Evolutionary conservation across 1,140 invertebrate genomes (phyloP).

Genomic region (Drosophila leontia): DNA sequence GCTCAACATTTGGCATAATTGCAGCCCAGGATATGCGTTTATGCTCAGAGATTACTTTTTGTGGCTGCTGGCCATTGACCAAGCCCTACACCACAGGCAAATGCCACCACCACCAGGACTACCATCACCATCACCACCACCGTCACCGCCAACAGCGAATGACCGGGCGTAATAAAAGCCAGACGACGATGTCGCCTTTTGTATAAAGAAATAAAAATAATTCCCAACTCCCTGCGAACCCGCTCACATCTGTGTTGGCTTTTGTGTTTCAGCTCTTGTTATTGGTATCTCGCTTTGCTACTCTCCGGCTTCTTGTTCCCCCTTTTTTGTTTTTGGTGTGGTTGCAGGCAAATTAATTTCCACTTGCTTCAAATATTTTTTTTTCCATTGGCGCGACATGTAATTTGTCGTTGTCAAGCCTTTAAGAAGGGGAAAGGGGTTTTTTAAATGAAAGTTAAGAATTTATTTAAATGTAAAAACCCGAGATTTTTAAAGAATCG

Average conservation of each 20-base stretch:
- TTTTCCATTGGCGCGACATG: conserved; percentile 15
- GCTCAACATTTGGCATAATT: conserved; percentile 79
- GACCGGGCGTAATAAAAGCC: conserved; percentile 72
- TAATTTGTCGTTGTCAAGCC: conserved; percentile 25
- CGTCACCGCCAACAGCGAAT: conserved; percentile 32
- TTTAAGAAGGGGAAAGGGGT: background rate
- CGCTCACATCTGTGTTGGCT: conserved; percentile 32
- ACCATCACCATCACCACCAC: conserved; percentile 13
- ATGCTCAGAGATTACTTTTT: conserved; percentile 82
- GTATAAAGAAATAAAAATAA: conserved; percentile 81
- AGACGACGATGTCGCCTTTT: conserved; percentile 74
- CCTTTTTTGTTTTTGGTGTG: conserved; percentile 8
- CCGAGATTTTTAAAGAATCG: background rate
- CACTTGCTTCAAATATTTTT: conserved; percentile 31
- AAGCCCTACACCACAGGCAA: conserved; percentile 34
- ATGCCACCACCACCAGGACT: conserved; percentile 23
- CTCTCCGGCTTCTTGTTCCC: conserved; percentile 5
- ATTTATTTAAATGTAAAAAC: background rate
- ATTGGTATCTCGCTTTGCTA: conserved; percentile 46
- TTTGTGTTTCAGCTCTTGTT: conserved; percentile 33
- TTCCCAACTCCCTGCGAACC: conserved; percentile 20
- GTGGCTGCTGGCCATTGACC: conserved; percentile 71
- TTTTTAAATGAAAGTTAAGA: background rate
- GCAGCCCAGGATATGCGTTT: conserved; percentile 80
- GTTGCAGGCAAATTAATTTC: conserved; percentile 67